Evolutionary conservation across 2,113 vertebrate species (phyloP).

Genomic region (Sturnira hondurensis): DNA sequence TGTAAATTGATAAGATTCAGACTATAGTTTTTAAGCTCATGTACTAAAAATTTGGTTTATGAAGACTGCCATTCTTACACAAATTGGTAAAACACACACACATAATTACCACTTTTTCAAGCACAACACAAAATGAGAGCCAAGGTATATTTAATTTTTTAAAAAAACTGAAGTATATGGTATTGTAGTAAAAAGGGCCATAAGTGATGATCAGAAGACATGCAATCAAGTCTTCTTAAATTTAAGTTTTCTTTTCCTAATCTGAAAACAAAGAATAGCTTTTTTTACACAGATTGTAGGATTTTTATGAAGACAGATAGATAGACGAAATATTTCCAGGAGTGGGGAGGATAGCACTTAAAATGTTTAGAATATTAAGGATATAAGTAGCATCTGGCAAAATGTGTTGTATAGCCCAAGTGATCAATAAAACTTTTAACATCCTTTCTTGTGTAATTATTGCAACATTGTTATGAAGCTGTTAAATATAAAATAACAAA

Average conservation of each 20-base stretch:
- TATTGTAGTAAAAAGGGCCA: not conserved
- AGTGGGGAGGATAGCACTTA: not conserved
- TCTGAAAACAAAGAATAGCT: not conserved
- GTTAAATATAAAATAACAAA: not conserved
- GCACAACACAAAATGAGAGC: not conserved
- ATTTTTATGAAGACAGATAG: not conserved
- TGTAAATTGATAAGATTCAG: not conserved
- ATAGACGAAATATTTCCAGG: not conserved
- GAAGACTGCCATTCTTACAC: not conserved
- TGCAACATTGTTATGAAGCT: not conserved
- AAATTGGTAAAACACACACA: not conserved
- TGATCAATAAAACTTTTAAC: not conserved
- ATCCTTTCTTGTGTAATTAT: not conserved
- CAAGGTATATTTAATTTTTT: not conserved
- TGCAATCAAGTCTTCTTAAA: not conserved
- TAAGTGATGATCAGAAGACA: not conserved
- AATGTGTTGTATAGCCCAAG: fast-evolving
- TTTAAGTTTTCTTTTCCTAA: not conserved
- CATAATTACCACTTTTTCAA: not conserved
- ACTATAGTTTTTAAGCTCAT: not conserved
- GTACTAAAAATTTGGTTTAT: not conserved
- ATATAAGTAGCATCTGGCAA: not conserved
- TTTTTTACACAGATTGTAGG: not conserved
- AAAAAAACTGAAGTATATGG: not conserved
- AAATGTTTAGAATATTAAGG: not conserved